phyloP scores from a whole-genome alignment of 2,113 vertebrate genomes.

The Leptodactylus fuscus region DNA sequence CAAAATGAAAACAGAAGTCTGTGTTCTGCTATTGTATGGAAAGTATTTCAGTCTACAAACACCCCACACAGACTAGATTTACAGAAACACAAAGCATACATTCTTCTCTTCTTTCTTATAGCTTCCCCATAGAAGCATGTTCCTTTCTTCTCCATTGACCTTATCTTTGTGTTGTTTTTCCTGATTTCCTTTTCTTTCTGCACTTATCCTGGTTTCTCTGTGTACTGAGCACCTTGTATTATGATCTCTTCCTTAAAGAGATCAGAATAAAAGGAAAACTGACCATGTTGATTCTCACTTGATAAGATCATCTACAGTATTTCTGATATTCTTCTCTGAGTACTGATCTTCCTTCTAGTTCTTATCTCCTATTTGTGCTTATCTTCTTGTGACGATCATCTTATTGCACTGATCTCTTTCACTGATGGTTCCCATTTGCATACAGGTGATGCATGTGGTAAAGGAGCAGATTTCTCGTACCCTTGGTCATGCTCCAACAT shows the following conservation, averaged over 20 bases:
- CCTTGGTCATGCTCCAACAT: constrained; percentile 87
- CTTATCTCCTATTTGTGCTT: neutral
- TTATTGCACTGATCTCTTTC: neutral
- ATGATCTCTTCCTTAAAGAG: neutral
- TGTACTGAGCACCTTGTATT: neutral
- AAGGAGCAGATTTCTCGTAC: constrained; percentile 96
- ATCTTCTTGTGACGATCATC: too few species aligned
- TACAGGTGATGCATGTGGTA: constrained; percentile 96
- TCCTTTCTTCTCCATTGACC: neutral
- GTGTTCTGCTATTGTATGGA: too few species aligned
- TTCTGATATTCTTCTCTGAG: neutral
- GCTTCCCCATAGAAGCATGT: neutral
- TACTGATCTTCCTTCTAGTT: neutral
- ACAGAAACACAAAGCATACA: neutral
- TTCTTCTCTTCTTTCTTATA: neutral
- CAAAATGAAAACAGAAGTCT: too few species aligned
- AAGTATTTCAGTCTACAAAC: neutral
- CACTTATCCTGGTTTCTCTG: neutral
- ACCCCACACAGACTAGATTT: neutral
- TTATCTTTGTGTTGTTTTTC: neutral
- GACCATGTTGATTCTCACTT: too few species aligned
- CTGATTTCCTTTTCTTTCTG: neutral
- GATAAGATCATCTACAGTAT: too few species aligned
- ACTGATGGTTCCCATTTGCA: neutral
- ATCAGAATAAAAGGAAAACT: too few species aligned